A percentile compares a stretch with the other conserved stretches of the same genome.
These are phyloP conservation scores for Pseudomyrmex sp. DNA, from an alignment of 1,140 invertebrate genomes.

Conservation along the genomic window DNA sequence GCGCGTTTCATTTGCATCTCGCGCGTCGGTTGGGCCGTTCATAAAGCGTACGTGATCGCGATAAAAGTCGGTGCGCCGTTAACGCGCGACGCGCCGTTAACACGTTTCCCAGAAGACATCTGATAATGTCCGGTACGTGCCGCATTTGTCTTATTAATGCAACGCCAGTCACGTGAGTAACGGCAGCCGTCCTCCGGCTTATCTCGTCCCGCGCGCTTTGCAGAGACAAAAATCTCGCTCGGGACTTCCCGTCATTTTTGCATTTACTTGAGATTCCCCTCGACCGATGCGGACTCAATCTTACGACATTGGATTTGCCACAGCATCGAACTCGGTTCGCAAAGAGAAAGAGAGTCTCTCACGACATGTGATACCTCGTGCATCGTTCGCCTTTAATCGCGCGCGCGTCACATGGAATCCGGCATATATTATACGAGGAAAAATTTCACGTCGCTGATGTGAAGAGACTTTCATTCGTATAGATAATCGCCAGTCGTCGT, in stretches of 20 bases:
- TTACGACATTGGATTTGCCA: background rate
- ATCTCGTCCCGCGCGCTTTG: background rate
- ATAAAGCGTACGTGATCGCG: conserved; percentile 22
- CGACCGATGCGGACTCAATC: conserved; percentile 5
- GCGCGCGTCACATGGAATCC: background rate
- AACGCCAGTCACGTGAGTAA: background rate
- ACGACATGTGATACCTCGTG: background rate
- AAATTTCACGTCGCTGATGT: background rate
- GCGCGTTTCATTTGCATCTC: conserved; percentile 32
- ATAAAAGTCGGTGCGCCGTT: conserved; percentile 26
- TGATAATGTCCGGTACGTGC: conserved; percentile 29
- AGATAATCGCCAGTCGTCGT: background rate
- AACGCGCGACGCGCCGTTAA: background rate
- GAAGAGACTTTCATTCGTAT: background rate
- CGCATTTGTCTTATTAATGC: conserved; percentile 44
- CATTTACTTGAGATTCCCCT: conserved; percentile 19
- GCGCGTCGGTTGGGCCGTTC: background rate
- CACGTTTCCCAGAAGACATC: conserved; percentile 16
- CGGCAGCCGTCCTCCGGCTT: background rate
- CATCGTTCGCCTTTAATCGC: conserved; percentile 18
- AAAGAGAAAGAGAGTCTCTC: background rate
- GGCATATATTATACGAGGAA: conserved; percentile 34
- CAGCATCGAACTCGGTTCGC: background rate
- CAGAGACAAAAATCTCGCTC: conserved; percentile 21
- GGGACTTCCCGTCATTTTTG: conserved; percentile 19